These are phyloP conservation scores for Castor canadensis DNA, from an alignment of 2,113 vertebrate species.

Conservation along the genomic window DNA sequence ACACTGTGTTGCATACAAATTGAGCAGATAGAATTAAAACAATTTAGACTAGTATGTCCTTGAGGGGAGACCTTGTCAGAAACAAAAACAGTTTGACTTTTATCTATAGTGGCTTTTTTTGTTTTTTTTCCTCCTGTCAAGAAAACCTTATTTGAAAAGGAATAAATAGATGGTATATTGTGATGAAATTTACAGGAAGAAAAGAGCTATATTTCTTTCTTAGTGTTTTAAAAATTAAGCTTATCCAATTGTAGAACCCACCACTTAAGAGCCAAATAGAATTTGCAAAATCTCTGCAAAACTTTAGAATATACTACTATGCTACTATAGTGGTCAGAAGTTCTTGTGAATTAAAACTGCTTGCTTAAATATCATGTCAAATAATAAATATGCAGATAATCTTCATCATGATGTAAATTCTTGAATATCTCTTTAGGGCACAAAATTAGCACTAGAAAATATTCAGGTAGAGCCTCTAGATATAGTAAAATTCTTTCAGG, in stretches of 20 bases:
- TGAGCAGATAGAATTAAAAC: constrained; percentile 54
- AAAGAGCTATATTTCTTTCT: neutral
- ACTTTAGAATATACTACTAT: neutral
- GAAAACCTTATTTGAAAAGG: neutral
- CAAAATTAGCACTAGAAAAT: constrained; percentile 8
- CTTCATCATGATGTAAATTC: neutral
- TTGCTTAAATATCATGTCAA: constrained; percentile 14
- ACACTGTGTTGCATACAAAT: constrained; percentile 23
- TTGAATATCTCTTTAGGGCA: neutral
- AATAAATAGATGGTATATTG: neutral
- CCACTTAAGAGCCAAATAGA: neutral
- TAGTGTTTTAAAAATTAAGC: constrained; percentile 33
- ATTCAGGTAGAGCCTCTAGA: neutral
- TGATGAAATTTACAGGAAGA: neutral
- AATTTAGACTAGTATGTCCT: constrained; percentile 61
- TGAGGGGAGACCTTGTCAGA: constrained; percentile 67
- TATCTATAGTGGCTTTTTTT: neutral
- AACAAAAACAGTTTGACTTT: constrained; percentile 36
- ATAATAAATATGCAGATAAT: constrained; percentile 8
- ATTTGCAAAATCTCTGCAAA: constrained; percentile 11
- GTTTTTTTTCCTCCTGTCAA: neutral
- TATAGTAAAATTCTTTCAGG: neutral
- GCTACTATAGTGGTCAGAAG: neutral
- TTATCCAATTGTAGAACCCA: neutral
- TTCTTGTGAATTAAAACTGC: constrained; percentile 51